Evolutionary conservation across 2,797 vertebrate species (phyloP).

Genomic region (Chiloscyllium punctatum): DNA sequence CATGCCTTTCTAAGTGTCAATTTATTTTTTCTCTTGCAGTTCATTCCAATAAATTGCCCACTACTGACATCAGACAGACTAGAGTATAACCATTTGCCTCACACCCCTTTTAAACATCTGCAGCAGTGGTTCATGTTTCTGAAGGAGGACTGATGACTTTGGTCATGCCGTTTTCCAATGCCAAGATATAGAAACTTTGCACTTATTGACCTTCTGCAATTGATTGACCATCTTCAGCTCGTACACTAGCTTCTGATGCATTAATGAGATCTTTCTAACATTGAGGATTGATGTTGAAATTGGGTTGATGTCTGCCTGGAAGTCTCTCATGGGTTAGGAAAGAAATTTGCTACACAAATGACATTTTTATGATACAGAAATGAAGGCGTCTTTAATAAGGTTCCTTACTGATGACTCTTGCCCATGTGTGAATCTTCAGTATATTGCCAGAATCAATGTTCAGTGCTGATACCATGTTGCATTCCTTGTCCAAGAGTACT

Average conservation of each 20-base stretch:
- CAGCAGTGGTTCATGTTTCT: not conserved
- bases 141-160: not conserved
- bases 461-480: not conserved
- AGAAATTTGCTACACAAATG: not conserved
- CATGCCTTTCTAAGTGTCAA: too few species aligned
- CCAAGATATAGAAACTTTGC: not conserved
- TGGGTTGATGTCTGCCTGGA: not conserved
- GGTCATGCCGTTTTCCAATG: not conserved
- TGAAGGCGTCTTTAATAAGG: not conserved
- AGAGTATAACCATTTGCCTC: too few species aligned
- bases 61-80: too few species aligned
- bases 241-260: not conserved
- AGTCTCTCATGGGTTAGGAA: not conserved
- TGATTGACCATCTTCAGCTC: not conserved
- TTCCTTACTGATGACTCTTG: not conserved
- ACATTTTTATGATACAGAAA: not conserved
- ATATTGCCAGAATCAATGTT: not conserved
- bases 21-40: too few species aligned
- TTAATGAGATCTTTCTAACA: slow-evolving; percentile 5
- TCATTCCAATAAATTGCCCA: too few species aligned
- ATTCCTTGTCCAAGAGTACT: not conserved
- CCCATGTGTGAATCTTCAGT: not conserved
- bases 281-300: not conserved
- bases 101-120: not conserved
- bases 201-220: not conserved